phyloP scores from a whole-genome alignment of 1,140 invertebrate genomes.

The Holotrichia oblita region DNA sequence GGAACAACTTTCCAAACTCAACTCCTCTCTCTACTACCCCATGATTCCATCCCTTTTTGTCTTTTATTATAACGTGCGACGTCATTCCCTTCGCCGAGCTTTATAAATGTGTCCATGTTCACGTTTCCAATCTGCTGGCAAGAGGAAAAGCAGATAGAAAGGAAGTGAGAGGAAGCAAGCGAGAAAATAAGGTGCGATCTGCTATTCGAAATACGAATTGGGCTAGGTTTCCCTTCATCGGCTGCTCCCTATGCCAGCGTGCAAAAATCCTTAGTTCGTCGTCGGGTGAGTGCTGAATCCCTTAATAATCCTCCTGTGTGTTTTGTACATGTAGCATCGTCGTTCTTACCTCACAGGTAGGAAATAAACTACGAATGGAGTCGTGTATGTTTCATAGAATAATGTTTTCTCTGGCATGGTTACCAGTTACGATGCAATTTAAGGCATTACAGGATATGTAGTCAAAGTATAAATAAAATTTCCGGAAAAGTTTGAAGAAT shows the following conservation, averaged over 20 bases:
- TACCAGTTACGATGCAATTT: too few relatives aligned
- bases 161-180: neutral
- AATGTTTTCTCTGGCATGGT: neutral
- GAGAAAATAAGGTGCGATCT: too few relatives aligned
- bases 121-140: neutral
- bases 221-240: too few relatives aligned
- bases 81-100: constrained; percentile 3
- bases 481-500: too few relatives aligned
- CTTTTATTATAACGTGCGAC: neutral
- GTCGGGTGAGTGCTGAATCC: neutral
- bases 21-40: neutral
- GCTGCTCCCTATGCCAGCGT: neutral
- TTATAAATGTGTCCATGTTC: constrained; percentile 7
- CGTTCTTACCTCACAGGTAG: neutral
- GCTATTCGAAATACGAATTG: neutral
- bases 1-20: constrained; percentile 22
- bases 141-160: neutral
- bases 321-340: neutral
- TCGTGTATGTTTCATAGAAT: neutral
- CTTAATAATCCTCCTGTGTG: neutral
- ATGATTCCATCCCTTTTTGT: constrained; percentile 11
- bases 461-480: too few relatives aligned
- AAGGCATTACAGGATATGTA: too few relatives aligned
- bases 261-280: constrained; percentile 12
- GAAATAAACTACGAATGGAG: neutral